A percentile compares a stretch with the other conserved stretches of the same genome.
These are phyloP conservation scores for Actinernus sp. DNA, from an alignment of 92 coral and sea anemone species.

Conservation along the genomic window DNA sequence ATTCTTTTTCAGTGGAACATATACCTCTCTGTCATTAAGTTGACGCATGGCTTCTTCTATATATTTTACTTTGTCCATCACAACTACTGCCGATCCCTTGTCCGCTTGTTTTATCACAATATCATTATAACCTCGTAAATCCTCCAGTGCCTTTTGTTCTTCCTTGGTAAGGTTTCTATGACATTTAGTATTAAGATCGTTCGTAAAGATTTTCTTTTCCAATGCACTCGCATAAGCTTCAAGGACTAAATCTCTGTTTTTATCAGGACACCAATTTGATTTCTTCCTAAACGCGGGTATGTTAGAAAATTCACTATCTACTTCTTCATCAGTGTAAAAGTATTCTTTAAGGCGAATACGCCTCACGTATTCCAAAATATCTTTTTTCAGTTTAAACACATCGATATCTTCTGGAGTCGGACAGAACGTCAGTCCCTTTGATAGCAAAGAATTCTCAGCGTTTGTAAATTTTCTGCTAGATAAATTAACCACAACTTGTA, in stretches of 20 bases:
- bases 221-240: slow-evolving; percentile 6
- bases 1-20: no score
- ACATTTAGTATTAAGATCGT: background rate
- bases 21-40: no score
- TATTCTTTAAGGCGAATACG: slow-evolving; percentile 21
- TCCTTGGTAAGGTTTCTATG: slow-evolving; percentile 21
- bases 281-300: slow-evolving; percentile 24
- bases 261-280: slow-evolving; percentile 36
- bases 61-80: no score
- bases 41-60: no score
- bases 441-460: slow-evolving; percentile 2
- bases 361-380: slow-evolving; percentile 19
- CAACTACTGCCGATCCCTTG: no score
- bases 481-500: slow-evolving; percentile 4
- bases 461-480: slow-evolving; percentile 3
- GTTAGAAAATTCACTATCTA: slow-evolving; percentile 13
- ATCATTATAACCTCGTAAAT: no score
- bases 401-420: slow-evolving; percentile 23
- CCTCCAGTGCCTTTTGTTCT: slow-evolving; percentile 37
- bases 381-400: slow-evolving; percentile 9
- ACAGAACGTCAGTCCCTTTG: slow-evolving; percentile 8
- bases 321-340: slow-evolving; percentile 18
- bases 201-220: slow-evolving; percentile 9
- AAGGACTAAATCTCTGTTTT: slow-evolving; percentile 1
- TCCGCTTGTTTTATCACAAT: no score